Evolutionary conservation across 2,888 invertebrate species (phyloP), one percentile per base, ranked within the genome.

Genomic region (Sphecodes monilicornis): DNA sequence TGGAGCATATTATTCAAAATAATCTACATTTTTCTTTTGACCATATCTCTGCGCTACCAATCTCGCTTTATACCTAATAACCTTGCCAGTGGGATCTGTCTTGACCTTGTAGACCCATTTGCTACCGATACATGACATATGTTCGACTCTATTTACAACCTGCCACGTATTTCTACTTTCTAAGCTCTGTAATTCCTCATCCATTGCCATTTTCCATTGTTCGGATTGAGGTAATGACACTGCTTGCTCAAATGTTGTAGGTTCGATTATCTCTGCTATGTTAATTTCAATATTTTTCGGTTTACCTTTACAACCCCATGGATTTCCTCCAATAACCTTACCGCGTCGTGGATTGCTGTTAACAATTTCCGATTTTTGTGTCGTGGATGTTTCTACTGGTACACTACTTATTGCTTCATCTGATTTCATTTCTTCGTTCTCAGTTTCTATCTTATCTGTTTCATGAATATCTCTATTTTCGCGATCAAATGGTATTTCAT

Each of bases 101-200:
- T 84, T 84, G 1, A 76, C 76, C 29, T 82, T 85, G 6, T 78
- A 82, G 0, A 78, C 46, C 82, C 69, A 85, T 68, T 68, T 82
- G 16, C 78, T 82, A 26, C 72, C 85, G 3, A 84, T 71, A 71
- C 75, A 84, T 46, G 71, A 50, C 41, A 68, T 72, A 6, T 29
- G 18, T 36, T 77, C 78, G 4, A 32, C 1, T 68, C 29, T 81
- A 36, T 66, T 29, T 32, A 78, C 32, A 41, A 78, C 50, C n/a
- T 81, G 77, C 80, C 79, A 84, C 5, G 77, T 80, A 64, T 84
- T 39, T 73, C 80, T 76, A 46, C 60, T 16, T n/a, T 73, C 26
- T 16, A 84, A 50, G 11, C 70, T 77, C 4, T 73, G 18, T 39
- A 80, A 4, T 36, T 84, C 78, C 1, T 78, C 68, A 6, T 60